phyloP scores from a whole-genome alignment of 2,888 invertebrate genomes.

The Tipula confusa region DNA sequence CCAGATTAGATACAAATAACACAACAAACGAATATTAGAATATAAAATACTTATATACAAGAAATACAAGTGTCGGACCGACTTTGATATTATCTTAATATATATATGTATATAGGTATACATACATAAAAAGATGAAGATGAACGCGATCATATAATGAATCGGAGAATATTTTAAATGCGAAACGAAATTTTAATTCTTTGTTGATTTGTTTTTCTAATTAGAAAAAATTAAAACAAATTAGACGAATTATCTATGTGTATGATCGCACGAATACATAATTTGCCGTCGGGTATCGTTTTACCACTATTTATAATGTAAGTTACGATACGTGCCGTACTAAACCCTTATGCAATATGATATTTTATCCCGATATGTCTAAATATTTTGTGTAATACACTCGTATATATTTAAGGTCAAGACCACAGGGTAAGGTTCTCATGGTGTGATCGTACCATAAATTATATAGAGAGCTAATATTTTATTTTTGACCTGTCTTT shows the following conservation, averaged over 20 bases:
- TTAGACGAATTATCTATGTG: background rate
- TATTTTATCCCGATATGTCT: background rate
- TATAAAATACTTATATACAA: background rate
- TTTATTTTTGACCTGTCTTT: background rate
- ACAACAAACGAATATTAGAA: background rate
- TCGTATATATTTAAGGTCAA: background rate
- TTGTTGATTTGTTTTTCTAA: constrained; percentile 25
- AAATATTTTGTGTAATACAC: background rate
- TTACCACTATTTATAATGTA: background rate
- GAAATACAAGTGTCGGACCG: constrained; percentile 3
- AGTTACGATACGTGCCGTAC: background rate
- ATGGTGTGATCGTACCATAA: background rate
- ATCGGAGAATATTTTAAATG: constrained; percentile 4
- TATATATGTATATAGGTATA: background rate
- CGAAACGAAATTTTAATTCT: constrained; percentile 12
- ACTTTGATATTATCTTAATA: background rate
- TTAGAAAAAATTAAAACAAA: background rate
- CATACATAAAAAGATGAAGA: background rate
- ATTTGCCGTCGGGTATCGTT: background rate
- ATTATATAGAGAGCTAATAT: background rate
- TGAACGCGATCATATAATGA: constrained; percentile 16
- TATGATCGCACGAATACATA: background rate
- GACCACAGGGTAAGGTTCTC: background rate
- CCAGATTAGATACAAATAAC: background rate
- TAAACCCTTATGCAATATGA: background rate